A percentile compares a stretch with the other conserved stretches of the same genome.
Conservation (phyloP, 2,113 vertebrate genomes). For the Engystomops pustulosus region DNA sequence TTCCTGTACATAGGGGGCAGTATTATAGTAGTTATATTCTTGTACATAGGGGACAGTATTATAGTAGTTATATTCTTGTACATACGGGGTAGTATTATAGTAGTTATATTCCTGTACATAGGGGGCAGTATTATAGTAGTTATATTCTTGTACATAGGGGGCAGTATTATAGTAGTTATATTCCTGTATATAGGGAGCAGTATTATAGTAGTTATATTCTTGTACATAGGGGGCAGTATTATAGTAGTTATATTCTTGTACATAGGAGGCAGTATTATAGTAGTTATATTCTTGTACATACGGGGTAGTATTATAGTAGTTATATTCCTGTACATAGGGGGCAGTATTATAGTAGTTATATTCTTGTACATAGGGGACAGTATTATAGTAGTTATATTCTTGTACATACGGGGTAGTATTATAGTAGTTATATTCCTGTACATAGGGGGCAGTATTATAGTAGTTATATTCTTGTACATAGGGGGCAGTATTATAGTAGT, state of each 20-base stretch:
- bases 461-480: too few relatives aligned
- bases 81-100: background rate
- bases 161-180: background rate
- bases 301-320: too few relatives aligned
- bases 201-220: too few relatives aligned
- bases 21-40: background rate
- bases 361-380: too few relatives aligned
- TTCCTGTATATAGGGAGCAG: background rate
- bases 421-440: background rate
- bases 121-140: constrained; percentile 1
- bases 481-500: background rate
- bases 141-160: background rate
- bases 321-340: too few relatives aligned
- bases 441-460: background rate
- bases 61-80: constrained; percentile 11
- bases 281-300: too few relatives aligned
- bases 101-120: too few relatives aligned
- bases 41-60: background rate
- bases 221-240: too few relatives aligned
- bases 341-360: too few relatives aligned
- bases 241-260: too few relatives aligned
- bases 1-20: background rate
- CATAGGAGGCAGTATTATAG: too few relatives aligned
- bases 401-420: background rate
- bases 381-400: too few relatives aligned